Evolutionary conservation across 2,797 vertebrate species (phyloP), one percentile per base, ranked within the genome.

Genomic region (Enoplosus armatus): DNA sequence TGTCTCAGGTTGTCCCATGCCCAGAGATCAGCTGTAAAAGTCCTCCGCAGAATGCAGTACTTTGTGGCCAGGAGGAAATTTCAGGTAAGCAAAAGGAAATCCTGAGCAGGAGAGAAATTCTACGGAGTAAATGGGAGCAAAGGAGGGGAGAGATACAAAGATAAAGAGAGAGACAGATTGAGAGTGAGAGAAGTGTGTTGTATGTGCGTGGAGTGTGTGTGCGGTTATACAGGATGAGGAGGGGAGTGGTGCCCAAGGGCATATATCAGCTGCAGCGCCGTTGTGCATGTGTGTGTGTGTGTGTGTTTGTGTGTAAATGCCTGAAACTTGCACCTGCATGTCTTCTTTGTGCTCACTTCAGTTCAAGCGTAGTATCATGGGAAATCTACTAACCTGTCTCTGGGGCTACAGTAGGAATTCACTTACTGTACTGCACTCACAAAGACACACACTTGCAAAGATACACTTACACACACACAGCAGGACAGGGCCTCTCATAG

Each of bases 21-120:
- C 16, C 96, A 97, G 84, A 92, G 89, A 87, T 96, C 95, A 45
- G 96, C 96, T 35, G 94, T 97, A 66, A 97, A 96, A 94, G 96
- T 97, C 72, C 96, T 97, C 58, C 96, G 96, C 72, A 95, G 96
- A 72, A 98, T 97, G 96, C 96, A 97, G 87, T 97, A 97, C 91
- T 97, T 97, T 89, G 96, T 97, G 84, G 97, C 97, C 78, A 95
- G 96, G 76, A 95, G 65, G 88, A 98, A 96, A 92, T 97, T 98
- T 94, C 97, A 97, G 97, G 97, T 98, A 91, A 93, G 87, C n/a
- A 47, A 55, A 71, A 58, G 51, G 11, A 78, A 80, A 82, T 67
- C 29, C 41, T 64, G 47, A 54, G 3, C 18, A 64, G 53, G 29
- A 69, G 62, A 72, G 27, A 75, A 68, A 51, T 37, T 50, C 11